These are phyloP conservation scores for Botrylloides violaceus DNA, from an alignment of 23 tunicate species.

Conservation along the genomic window DNA sequence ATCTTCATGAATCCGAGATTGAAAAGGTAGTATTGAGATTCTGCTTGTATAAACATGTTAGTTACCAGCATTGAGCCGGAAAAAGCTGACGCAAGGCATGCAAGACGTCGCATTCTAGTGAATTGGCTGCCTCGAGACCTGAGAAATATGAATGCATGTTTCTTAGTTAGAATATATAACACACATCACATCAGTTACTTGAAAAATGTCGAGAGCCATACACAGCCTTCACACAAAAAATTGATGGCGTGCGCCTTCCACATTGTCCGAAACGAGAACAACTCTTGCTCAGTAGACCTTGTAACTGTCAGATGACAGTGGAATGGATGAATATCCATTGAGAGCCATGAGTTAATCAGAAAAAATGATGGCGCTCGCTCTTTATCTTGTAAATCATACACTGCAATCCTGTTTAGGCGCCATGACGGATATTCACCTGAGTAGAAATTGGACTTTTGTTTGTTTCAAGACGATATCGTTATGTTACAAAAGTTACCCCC, in stretches of 20 bases:
- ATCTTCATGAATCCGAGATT: slow-evolving; percentile 34
- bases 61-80: slow-evolving; percentile 62
- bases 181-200: slow-evolving; percentile 32
- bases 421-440: slow-evolving; percentile 52
- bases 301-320: slow-evolving; percentile 27
- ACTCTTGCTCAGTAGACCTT: neutral
- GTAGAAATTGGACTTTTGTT: neutral
- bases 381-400: slow-evolving; percentile 35
- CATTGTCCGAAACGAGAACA: slow-evolving; percentile 19
- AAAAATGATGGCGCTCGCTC: slow-evolving; percentile 29
- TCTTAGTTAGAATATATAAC: neutral
- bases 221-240: slow-evolving; percentile 9
- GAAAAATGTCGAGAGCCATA: slow-evolving; percentile 53
- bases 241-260: slow-evolving; percentile 29
- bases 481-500: slow-evolving; percentile 45
- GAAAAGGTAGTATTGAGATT: slow-evolving; percentile 21
- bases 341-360: slow-evolving; percentile 51
- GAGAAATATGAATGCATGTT: neutral
- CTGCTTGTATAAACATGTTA: slow-evolving; percentile 34
- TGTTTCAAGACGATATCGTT: too few species aligned
- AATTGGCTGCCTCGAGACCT: slow-evolving; percentile 54
- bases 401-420: slow-evolving; percentile 59
- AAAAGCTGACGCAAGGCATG: slow-evolving; percentile 46
- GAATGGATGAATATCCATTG: slow-evolving; percentile 62
- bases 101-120: slow-evolving; percentile 51